Evolutionary conservation across 2,797 vertebrate species (phyloP).

Genomic region (Rhadinocentrus ornatus): DNA sequence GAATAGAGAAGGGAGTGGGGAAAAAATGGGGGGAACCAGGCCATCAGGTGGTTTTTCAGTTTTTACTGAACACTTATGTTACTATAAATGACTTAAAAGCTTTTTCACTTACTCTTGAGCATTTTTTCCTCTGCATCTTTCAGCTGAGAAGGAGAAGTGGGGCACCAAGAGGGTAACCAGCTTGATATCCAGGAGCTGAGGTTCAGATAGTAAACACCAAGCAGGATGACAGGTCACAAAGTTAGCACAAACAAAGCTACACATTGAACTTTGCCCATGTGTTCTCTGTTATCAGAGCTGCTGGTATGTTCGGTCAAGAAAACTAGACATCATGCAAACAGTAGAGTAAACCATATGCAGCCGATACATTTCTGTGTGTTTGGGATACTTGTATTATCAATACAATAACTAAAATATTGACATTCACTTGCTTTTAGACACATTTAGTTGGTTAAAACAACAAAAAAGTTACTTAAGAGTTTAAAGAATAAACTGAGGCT

Average conservation of each 20-base stretch:
- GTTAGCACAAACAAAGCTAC: slow-evolving; percentile 19
- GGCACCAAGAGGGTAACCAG: slow-evolving; percentile 96
- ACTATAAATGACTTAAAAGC: background rate
- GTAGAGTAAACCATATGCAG: background rate
- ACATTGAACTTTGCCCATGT: slow-evolving; percentile 67
- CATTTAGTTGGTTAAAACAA: background rate
- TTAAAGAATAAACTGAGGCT: background rate
- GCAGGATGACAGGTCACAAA: slow-evolving; percentile 25
- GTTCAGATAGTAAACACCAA: slow-evolving; percentile 24
- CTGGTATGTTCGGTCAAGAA: slow-evolving; percentile 6
- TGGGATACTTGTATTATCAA: background rate
- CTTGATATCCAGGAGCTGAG: slow-evolving; percentile 87
- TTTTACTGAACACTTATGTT: background rate
- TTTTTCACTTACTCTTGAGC: slow-evolving; percentile 88
- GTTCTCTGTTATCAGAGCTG: slow-evolving; percentile 40
- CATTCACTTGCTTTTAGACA: background rate
- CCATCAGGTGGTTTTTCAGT: background rate
- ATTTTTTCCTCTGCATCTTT: slow-evolving; percentile 94
- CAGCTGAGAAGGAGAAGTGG: slow-evolving; percentile 89
- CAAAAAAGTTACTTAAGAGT: background rate
- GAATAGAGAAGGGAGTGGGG: background rate
- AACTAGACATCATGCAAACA: slow-evolving; percentile 3
- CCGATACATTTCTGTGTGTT: background rate
- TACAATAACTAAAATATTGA: background rate
- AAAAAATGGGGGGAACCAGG: background rate